Percentiles rank a stretch among this genome's conserved stretches.
phyloP scores from a whole-genome alignment of 2,888 invertebrate genomes.

The Agrotis segetum region DNA sequence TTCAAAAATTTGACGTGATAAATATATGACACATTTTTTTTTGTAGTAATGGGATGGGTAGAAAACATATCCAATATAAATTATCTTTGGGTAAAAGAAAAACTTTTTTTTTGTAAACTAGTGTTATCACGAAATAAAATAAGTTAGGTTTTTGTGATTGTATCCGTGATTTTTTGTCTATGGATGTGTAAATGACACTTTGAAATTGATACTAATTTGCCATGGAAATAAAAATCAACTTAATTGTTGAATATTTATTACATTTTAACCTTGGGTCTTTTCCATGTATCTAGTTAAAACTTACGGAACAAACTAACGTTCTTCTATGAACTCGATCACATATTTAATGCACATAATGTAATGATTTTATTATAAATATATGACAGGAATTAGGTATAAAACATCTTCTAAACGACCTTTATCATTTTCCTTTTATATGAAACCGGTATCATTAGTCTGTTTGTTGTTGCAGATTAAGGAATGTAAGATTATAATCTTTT shows the following conservation, averaged over 20 bases:
- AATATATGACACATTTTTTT: too few species aligned
- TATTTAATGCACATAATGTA: neutral
- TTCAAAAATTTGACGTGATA: too few species aligned
- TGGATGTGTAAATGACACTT: neutral
- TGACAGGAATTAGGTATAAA: conserved; percentile 20
- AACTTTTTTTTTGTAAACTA: too few species aligned
- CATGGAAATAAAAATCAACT: neutral
- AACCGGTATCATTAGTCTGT: conserved; percentile 37
- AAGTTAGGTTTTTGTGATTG: conserved; percentile 5
- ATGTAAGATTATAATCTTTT: neutral
- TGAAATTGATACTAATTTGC: conserved; percentile 2
- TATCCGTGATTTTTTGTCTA: neutral
- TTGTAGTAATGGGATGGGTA: too few species aligned
- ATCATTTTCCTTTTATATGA: conserved; percentile 19
- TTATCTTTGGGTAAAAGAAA: too few species aligned
- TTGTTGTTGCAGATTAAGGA: neutral
- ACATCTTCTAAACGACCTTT: conserved; percentile 18
- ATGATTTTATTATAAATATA: conserved; percentile 1
- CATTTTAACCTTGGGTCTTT: conserved; percentile 20
- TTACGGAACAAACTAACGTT: neutral
- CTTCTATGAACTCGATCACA: neutral
- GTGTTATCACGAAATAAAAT: too few species aligned
- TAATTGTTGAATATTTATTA: neutral
- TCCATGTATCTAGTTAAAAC: conserved; percentile 20
- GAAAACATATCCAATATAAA: too few species aligned